Base-by-base conservation (phyloP, 1,140 invertebrate genomes). In the Bacillus rossius region DNA sequence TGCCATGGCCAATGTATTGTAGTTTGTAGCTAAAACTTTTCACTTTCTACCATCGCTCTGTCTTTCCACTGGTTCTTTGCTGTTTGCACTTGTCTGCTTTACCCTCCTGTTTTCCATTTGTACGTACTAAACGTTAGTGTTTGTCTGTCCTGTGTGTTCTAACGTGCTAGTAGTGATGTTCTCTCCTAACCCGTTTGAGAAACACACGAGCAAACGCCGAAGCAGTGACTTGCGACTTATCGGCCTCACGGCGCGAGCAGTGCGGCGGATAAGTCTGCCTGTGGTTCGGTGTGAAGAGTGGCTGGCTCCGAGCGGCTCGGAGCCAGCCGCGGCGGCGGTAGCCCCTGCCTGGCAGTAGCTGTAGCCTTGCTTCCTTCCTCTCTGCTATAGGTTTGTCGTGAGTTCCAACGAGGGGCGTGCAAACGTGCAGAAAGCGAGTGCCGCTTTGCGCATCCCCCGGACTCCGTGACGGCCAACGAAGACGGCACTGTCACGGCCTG, bases 401-500 rank as follows among this genome's bases (percentile, higher is more conserved):
- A 96, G 85, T 96, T 89, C 87, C 91, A 94, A 86, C 91, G 92
- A 79, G 93, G 94, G 81, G 90, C 89, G 82, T 97, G 94, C 85
- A 93, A 94, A 84, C 89, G 93, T 77, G 85, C 91, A 73, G 91
- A 94, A 82, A 86, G 86, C 73, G 93, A 96, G 84, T 97, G 94
- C 87, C 91, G 92, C 82, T 96, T 92, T 86, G 94, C 94, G 79
- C 94, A 97, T 85, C 93, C 94, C 81, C 88, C 92, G 79, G 90
- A 94, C 79, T 87, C 89, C 81, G 89, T 92, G 81, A 89, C 83
- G 77, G 88, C 91, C 82, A 89, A 89, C 81, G 89, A 92, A 80
- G 92, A 94, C 84, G 92, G 92, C 84, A 89, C 88, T 81, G 89
- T 96, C 82, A 96, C 92, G 82, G 93, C 96, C 84, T 96, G 94